Evolutionary conservation across 37 sponge, comb jelly and placozoan genomes (phyloP), one percentile per base, ranked within the genome.

Genomic region (Eunapius fragilis): DNA sequence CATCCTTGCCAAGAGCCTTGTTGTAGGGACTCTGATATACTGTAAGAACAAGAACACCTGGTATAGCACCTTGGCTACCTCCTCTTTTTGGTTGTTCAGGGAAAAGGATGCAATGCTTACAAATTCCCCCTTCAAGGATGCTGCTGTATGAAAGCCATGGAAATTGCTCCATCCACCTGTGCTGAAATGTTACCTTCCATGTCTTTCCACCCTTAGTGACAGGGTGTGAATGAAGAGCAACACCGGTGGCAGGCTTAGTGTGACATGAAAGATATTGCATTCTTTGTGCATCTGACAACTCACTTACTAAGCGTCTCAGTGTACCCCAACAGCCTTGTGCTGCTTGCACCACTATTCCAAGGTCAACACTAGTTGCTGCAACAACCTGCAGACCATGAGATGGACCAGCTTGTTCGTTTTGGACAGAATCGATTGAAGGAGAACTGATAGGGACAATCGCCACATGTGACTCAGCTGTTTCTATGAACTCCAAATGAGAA

Each of bases 1-100:
- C 83, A 82, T 70, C 83, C 49, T 82, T 82, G 25, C 83, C 83
- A 31, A 82, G 83, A 58, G 83, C 83, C 45, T 82, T 82, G 26
- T 47, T 72, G 33, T 82, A 72, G 70, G 74, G 38, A 25, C 25
- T 37, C 35, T 71, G 36, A 31, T 82, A 82, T 23, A 73, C 31
- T 30, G 83, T 37, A 24, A 82, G 33, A 71, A 82, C 74, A 28
- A 72, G 34, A 25, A 36, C 49, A 73, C 83, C 83, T 45, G 83
- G 30, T 33, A 11, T n/a, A 34, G 28, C 49, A n/a, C 74, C 74
- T 24, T 33, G 74, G 13, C 83, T 41, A 71, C 72, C 83, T 58
- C 83, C 83, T 73, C 74, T 72, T 72, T n/a, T 12, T 72, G 27
- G 80, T 3, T 25, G 69, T 22, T 68, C 32, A 26, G 69, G 69